These are phyloP conservation scores for Typhlomys cinereus DNA, from an alignment of 2,113 vertebrate genomes.

Conservation along the genomic window DNA sequence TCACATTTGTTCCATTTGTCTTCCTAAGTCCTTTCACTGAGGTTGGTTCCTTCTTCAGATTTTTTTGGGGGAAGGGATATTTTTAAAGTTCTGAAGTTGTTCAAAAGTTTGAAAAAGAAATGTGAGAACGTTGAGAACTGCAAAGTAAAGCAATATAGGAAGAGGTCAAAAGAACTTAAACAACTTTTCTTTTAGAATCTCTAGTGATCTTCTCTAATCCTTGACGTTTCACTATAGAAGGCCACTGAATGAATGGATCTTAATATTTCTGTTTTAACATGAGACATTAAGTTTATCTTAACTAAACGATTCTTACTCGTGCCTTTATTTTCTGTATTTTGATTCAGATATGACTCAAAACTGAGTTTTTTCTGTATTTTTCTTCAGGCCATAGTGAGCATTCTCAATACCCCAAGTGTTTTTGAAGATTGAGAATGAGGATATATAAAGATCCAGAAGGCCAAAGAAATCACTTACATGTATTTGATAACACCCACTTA, in stretches of 20 bases:
- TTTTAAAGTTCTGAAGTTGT: conserved; percentile 19
- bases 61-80: not conserved
- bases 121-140: not conserved
- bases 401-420: not conserved
- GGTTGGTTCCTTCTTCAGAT: not conserved
- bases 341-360: not conserved
- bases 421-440: not conserved
- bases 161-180: not conserved
- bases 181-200: not conserved
- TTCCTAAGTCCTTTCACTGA: not conserved
- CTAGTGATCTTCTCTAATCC: not conserved
- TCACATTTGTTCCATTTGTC: conserved; percentile 29
- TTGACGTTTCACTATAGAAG: conserved; percentile 16
- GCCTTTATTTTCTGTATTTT: conserved; percentile 21
- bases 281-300: conserved; percentile 11
- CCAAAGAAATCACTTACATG: not conserved
- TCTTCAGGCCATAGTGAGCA: not conserved
- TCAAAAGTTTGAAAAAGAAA: conserved; percentile 24
- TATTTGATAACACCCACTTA: not conserved
- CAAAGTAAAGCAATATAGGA: not conserved
- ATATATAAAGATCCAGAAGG: not conserved
- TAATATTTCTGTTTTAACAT: not conserved
- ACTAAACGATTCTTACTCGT: not conserved
- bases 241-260: not conserved
- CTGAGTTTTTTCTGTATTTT: conserved; percentile 13